Conservation (phyloP, 1,140 invertebrate species). For the Cyclargus thomasi region DNA sequence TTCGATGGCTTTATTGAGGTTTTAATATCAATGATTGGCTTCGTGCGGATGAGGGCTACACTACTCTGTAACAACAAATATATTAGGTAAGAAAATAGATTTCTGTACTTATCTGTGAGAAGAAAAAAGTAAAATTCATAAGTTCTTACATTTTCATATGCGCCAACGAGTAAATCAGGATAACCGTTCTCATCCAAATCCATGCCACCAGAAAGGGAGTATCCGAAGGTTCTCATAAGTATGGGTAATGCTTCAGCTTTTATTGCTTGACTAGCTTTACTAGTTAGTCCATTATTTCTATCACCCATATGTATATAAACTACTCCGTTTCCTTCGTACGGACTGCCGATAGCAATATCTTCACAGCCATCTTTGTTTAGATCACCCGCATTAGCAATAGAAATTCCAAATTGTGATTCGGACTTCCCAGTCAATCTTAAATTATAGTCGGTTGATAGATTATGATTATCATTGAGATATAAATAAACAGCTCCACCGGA, state of each 20-base stretch:
- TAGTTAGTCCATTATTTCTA: conserved; percentile 80
- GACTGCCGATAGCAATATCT: conserved; percentile 93
- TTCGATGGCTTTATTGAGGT: conserved; percentile 76
- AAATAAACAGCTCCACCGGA: conserved; percentile 93
- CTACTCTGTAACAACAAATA: conserved; percentile 75
- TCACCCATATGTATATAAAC: conserved; percentile 93
- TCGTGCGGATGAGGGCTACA: conserved; percentile 83
- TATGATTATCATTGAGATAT: conserved; percentile 81
- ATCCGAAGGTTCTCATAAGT: conserved; percentile 87
- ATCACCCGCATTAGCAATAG: conserved; percentile 90
- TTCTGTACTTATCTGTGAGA: neutral
- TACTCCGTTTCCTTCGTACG: conserved; percentile 89
- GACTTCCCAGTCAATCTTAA: conserved; percentile 81
- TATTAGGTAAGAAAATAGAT: conserved; percentile 6
- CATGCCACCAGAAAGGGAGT: conserved; percentile 90
- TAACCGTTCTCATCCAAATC: conserved; percentile 95
- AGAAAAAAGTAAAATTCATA: conserved; percentile 17
- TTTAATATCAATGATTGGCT: conserved; percentile 91
- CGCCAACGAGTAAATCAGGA: conserved; percentile 92
- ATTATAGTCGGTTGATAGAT: conserved; percentile 71
- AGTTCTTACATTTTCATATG: conserved; percentile 82
- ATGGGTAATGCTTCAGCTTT: conserved; percentile 59
- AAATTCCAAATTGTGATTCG: conserved; percentile 90
- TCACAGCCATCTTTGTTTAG: conserved; percentile 93
- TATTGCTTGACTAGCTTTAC: conserved; percentile 83